phyloP scores from a whole-genome alignment of 2,797 vertebrate genomes.

The Rhinatrema bivittatum region DNA sequence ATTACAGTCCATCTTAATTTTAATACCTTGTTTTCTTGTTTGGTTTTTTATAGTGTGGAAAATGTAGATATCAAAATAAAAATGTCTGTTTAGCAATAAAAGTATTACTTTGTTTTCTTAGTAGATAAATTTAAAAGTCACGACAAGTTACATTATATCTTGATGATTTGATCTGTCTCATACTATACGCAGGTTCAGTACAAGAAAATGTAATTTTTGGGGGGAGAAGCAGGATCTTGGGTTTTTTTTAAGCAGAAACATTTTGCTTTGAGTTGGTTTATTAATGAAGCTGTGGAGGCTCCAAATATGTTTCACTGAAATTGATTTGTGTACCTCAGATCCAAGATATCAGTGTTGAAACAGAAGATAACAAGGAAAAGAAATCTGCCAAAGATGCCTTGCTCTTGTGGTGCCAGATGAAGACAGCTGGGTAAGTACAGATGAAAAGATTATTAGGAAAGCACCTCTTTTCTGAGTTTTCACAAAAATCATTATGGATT shows the following conservation, averaged over 20 bases:
- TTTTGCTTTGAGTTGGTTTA: too few species aligned
- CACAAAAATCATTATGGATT: conserved; percentile 13
- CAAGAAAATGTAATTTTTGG: too few species aligned
- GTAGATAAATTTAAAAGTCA: not conserved
- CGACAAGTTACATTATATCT: too few species aligned
- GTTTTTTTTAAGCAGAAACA: too few species aligned
- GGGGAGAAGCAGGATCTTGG: too few species aligned
- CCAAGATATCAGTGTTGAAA: conserved; percentile 93
- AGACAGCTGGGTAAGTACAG: conserved; percentile 85
- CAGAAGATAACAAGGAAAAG: conserved; percentile 94
- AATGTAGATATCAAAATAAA: not conserved
- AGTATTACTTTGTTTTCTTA: not conserved
- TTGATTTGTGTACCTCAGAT: conserved; percentile 60
- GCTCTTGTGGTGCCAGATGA: conserved; percentile 97
- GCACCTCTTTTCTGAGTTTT: conserved; percentile 10
- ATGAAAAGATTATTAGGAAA: conserved; percentile 13
- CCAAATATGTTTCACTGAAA: not conserved
- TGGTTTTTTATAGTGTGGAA: not conserved
- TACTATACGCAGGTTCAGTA: too few species aligned
- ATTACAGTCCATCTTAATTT: too few species aligned
- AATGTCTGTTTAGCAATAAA: not conserved
- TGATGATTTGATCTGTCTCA: too few species aligned
- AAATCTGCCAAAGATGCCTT: conserved; percentile 91
- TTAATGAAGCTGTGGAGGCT: too few species aligned
- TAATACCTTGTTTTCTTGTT: too few species aligned